These are phyloP conservation scores for Dicyrtomina minuta DNA, from an alignment of 2,888 invertebrate genomes.

Conservation along the genomic window DNA sequence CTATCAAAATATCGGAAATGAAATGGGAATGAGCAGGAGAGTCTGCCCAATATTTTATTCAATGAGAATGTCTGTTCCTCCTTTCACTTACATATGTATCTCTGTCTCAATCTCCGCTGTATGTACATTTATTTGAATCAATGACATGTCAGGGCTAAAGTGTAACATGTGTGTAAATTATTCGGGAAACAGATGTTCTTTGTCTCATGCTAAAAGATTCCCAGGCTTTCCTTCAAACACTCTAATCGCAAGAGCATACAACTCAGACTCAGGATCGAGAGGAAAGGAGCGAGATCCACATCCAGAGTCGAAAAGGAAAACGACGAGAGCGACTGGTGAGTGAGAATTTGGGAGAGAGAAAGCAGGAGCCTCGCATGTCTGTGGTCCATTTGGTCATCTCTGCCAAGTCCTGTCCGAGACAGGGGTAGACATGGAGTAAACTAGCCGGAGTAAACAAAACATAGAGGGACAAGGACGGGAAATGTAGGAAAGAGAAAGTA, in stretches of 20 bases:
- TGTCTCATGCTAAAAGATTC: slow-evolving; percentile 23
- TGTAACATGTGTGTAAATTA: slow-evolving; percentile 13
- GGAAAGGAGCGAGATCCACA: background rate
- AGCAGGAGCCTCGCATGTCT: slow-evolving; percentile 18
- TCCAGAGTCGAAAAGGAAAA: background rate
- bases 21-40: too few relatives aligned
- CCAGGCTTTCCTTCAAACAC: background rate
- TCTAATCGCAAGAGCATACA: too few relatives aligned
- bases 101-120: background rate
- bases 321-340: background rate
- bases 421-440: background rate
- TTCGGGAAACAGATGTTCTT: slow-evolving; percentile 26
- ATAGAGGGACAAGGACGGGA: background rate
- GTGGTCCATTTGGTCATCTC: slow-evolving; percentile 28
- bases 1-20: too few relatives aligned
- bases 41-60: background rate
- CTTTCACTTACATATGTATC: background rate
- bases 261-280: background rate
- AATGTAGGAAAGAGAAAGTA: background rate
- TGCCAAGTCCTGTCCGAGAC: background rate
- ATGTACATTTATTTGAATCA: background rate
- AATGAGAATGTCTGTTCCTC: background rate
- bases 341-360: background rate
- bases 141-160: background rate
- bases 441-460: background rate